Base-by-base conservation (phyloP, 2,888 invertebrate species). In the Epirrhoe alternata region DNA sequence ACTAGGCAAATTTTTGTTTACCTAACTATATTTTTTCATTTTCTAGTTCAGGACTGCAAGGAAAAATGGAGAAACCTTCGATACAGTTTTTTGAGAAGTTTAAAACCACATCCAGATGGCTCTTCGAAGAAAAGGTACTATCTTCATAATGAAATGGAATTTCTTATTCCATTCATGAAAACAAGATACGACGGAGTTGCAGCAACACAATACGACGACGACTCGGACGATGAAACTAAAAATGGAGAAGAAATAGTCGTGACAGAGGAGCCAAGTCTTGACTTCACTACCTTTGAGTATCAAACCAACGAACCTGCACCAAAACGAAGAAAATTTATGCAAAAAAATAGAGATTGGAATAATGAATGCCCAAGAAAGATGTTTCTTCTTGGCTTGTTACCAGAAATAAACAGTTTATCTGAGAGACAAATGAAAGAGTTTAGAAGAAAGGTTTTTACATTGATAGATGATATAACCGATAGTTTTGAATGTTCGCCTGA, bases 21-120 rank as follows among this genome's bases (percentile, higher is more conserved):
- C 31, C 16, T 49, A 56, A 30, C n/a, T 45, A 59, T 8, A 8
- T 35, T 35, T 35, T 42, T 10, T 64, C 14, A 4, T 47, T 54
- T 80, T 80, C 52, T 77, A 84, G 85, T 84, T 66, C 62, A 69
- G 14, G 84, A 84, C 76, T 83, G 83, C 67, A 83, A 82, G 75
- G 84, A 84, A 66, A 84, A 85, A 66, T 85, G 84, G 84, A 79
- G 82, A 65, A 84, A 84, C 61, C 69, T 85, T n/a, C 81, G 85
- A 33, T 83, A 82, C 58, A 83, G 84, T 49, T 76, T 82, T 38
- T 68, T 83, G 35, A 76, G 84, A 64, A 84, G 83, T 68, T 70
- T 85, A 52, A 78, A 76, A 71, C 78, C 78, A 14, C 77, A 82
- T 67, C 66, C 75, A 50, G 82, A 81, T 56, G 82, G 83, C 17